Conservation (phyloP, 1,140 invertebrate species). For the Fopius arisanus region DNA sequence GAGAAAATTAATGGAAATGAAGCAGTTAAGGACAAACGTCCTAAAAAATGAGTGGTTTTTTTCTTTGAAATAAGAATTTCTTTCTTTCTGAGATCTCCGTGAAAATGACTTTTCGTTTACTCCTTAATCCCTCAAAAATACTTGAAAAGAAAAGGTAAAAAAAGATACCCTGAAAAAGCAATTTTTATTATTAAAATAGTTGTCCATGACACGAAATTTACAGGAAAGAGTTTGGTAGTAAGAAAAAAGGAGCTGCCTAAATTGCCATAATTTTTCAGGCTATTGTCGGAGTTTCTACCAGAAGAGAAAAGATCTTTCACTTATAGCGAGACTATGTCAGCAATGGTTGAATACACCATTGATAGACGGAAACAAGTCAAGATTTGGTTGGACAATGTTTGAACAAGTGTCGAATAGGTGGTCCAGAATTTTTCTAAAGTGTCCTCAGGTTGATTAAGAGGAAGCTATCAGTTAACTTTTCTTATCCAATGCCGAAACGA, state of each 20-base stretch:
- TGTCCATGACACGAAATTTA: not conserved
- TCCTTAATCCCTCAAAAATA: too few relatives aligned
- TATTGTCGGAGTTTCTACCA: not conserved
- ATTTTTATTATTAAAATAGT: not conserved
- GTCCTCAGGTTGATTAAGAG: slow-evolving; percentile 34
- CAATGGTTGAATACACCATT: slow-evolving; percentile 26
- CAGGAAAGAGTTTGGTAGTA: not conserved
- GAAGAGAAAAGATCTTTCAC: not conserved
- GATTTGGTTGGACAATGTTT: slow-evolving; percentile 33
- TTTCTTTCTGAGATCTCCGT: too few relatives aligned
- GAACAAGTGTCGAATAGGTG: slow-evolving; percentile 37
- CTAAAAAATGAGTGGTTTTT: too few relatives aligned
- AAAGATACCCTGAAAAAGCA: not conserved
- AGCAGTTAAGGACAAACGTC: too few relatives aligned
- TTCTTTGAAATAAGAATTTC: too few relatives aligned
- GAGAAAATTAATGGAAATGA: too few relatives aligned
- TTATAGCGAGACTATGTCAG: slow-evolving; percentile 16
- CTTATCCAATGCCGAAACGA: slow-evolving; percentile 32
- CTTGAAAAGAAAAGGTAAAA: not conserved
- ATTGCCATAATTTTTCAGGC: not conserved
- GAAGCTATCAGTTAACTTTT: slow-evolving; percentile 36
- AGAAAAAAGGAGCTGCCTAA: not conserved
- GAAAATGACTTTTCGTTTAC: too few relatives aligned
- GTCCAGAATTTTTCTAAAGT: slow-evolving; percentile 19
- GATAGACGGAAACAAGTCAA: slow-evolving; percentile 37